phyloP scores from a whole-genome alignment of 1,140 invertebrate species.

The Copidosoma floridanum region DNA sequence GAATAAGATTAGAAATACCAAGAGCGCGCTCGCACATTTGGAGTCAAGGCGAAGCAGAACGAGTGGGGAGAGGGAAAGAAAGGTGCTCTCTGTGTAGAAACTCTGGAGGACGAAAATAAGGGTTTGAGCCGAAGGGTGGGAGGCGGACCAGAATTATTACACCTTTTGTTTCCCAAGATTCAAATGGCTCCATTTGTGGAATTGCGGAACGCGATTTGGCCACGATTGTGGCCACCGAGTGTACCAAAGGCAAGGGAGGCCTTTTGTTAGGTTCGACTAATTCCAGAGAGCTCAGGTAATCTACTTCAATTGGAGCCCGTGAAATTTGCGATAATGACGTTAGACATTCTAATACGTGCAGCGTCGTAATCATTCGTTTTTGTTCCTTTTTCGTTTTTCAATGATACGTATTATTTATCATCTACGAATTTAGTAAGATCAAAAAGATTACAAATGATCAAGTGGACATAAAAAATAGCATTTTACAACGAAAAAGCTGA shows the following conservation, averaged over 20 bases:
- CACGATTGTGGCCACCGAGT: conserved; percentile 47
- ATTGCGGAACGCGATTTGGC: conserved; percentile 53
- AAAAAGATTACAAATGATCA: too few relatives aligned
- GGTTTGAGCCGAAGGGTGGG: conserved; percentile 33
- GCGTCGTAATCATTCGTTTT: too few relatives aligned
- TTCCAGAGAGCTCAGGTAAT: conserved; percentile 44
- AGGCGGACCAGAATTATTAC: conserved; percentile 54
- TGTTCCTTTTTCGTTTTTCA: not conserved
- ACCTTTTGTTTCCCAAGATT: conserved; percentile 55
- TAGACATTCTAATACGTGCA: not conserved
- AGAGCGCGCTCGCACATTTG: too few relatives aligned
- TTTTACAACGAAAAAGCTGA: too few relatives aligned
- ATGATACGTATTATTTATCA: too few relatives aligned
- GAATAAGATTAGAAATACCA: not conserved
- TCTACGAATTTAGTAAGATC: too few relatives aligned
- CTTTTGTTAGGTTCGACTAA: conserved; percentile 54
- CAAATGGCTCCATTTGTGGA: conserved; percentile 54
- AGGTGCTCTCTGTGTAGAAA: too few relatives aligned
- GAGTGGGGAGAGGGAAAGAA: not conserved
- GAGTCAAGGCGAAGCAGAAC: too few relatives aligned
- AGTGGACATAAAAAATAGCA: too few relatives aligned
- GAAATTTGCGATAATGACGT: conserved; percentile 9
- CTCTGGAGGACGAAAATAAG: conserved; percentile 31
- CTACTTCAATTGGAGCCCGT: conserved; percentile 36
- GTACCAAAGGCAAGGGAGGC: conserved; percentile 19